Evolutionary conservation across 2,113 vertebrate genomes (phyloP).

Genomic region (Microcebus tavaratra): DNA sequence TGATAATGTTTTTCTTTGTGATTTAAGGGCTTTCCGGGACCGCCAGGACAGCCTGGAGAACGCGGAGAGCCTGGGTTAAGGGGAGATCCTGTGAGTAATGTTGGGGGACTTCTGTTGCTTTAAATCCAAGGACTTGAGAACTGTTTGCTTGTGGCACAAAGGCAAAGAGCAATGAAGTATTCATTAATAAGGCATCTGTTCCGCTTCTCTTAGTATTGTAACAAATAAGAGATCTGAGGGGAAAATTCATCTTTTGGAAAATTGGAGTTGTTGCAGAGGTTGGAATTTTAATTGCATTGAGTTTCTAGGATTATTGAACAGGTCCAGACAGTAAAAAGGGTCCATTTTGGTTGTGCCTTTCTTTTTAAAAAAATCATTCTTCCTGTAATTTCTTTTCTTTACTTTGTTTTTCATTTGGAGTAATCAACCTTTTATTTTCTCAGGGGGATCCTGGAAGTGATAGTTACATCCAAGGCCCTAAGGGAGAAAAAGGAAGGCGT

Average conservation of each 20-base stretch:
- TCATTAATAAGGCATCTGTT: neutral
- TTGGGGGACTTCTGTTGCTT: neutral
- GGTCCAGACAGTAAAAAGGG: neutral
- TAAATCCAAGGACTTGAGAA: neutral
- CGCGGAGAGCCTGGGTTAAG: neutral
- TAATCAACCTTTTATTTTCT: slow-evolving; percentile 42
- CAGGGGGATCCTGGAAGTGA: slow-evolving; percentile 88
- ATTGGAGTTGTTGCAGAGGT: neutral
- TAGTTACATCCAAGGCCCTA: slow-evolving; percentile 82
- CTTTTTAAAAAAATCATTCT: neutral
- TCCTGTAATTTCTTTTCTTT: neutral
- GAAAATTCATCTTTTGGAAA: neutral
- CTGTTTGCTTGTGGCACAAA: neutral
- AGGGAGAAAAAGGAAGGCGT: slow-evolving; percentile 86
- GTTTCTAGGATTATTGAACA: neutral
- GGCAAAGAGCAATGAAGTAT: neutral
- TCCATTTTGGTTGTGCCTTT: neutral
- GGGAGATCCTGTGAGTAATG: slow-evolving; percentile 49
- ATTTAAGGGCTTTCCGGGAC: slow-evolving; percentile 48
- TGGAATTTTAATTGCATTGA: neutral
- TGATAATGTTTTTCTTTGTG: neutral
- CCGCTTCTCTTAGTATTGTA: neutral
- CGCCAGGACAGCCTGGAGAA: neutral
- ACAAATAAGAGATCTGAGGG: neutral
- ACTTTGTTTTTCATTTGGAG: neutral